phyloP scores from a whole-genome alignment of 2,888 invertebrate genomes.

The Lissonota sp. region DNA sequence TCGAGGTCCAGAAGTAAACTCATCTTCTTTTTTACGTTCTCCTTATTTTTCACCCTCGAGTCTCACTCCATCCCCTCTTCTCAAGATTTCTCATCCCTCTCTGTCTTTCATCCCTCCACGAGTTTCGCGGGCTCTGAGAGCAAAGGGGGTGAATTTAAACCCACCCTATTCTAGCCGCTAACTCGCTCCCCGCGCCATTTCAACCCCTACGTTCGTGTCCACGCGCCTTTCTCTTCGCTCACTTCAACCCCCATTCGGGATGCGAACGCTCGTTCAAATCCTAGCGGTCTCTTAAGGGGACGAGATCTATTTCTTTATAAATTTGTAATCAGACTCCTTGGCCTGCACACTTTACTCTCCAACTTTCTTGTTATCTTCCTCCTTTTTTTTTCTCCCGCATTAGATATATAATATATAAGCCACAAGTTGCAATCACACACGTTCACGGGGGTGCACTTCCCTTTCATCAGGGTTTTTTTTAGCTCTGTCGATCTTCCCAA shows the following conservation, averaged over 20 bases:
- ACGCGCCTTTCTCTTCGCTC: slow-evolving; percentile 36
- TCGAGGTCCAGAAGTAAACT: slow-evolving; percentile 65
- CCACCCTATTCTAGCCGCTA: slow-evolving; percentile 52
- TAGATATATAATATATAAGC: not conserved
- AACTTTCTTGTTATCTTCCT: slow-evolving; percentile 18
- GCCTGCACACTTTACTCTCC: slow-evolving; percentile 58
- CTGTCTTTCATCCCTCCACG: slow-evolving; percentile 39
- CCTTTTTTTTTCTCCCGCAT: slow-evolving; percentile 41
- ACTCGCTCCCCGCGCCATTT: slow-evolving; percentile 54
- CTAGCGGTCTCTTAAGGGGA: slow-evolving; percentile 61
- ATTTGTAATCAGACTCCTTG: slow-evolving; percentile 75
- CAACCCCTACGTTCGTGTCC: slow-evolving; percentile 40
- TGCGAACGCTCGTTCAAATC: slow-evolving; percentile 35
- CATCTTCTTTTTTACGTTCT: slow-evolving; percentile 63
- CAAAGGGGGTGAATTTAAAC: slow-evolving; percentile 66
- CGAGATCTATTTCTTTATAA: slow-evolving; percentile 76
- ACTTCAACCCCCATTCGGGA: slow-evolving; percentile 11
- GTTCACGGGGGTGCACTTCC: not conserved
- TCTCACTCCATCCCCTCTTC: slow-evolving; percentile 34
- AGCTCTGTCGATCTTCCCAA: slow-evolving; percentile 37
- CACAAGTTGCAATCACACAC: slow-evolving; percentile 1
- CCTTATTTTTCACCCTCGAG: slow-evolving; percentile 64
- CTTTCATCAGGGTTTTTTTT: slow-evolving; percentile 32
- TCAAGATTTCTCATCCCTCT: slow-evolving; percentile 50
- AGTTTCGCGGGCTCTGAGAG: slow-evolving; percentile 55